A percentile compares a stretch with the other conserved stretches of the same genome.
Conservation (phyloP, 1,140 invertebrate species). For the Drosophila truncata region DNA sequence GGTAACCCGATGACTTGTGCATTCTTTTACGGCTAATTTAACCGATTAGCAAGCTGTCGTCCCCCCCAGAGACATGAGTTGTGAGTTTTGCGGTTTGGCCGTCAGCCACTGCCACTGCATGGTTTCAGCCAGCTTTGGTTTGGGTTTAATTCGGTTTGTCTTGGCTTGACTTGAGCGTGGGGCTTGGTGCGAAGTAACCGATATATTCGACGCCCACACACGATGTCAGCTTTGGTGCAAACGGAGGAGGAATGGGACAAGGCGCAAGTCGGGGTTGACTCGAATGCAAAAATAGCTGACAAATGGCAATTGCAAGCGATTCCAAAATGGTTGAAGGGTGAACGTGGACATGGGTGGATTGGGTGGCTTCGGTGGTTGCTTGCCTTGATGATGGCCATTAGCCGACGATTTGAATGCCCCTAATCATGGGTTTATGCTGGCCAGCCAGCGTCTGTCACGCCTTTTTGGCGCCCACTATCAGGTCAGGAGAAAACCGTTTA, state of each 20-base stretch:
- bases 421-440: constrained; percentile 46
- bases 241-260: too few relatives aligned
- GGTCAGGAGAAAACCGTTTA: constrained; percentile 38
- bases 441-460: constrained; percentile 41
- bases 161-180: constrained; percentile 1
- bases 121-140: constrained; percentile 56
- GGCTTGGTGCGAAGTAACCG: constrained; percentile 52
- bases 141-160: constrained; percentile 7
- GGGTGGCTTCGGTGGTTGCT: constrained; percentile 15
- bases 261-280: constrained; percentile 22
- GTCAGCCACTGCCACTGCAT: constrained; percentile 62
- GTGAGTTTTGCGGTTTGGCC: constrained; percentile 39
- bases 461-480: constrained; percentile 61
- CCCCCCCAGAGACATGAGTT: constrained; percentile 47
- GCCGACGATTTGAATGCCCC: constrained; percentile 43
- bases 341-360: constrained; percentile 1
- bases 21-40: constrained; percentile 82
- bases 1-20: constrained; percentile 75
- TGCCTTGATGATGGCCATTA: constrained; percentile 45
- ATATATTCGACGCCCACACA: constrained; percentile 77
- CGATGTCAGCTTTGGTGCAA: constrained; percentile 43
- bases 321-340: constrained; percentile 38
- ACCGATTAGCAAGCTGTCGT: constrained; percentile 73
- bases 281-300: constrained; percentile 56
- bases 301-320: constrained; percentile 52